Conservation (phyloP, 2,797 vertebrate species). For the Chaetophractus vellerosus region DNA sequence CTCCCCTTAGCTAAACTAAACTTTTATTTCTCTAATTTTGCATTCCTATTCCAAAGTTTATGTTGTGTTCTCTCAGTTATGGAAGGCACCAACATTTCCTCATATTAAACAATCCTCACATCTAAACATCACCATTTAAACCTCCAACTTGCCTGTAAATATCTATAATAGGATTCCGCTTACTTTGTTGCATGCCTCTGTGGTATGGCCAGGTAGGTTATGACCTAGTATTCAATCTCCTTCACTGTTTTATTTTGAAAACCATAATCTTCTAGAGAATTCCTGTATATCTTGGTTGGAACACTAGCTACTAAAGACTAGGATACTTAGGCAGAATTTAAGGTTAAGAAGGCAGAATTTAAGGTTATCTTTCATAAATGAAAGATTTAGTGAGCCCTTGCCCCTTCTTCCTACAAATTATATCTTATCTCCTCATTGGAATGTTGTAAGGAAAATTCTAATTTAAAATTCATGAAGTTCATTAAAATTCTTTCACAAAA, state of each 20-base stretch:
- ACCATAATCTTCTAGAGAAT: background rate
- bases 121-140: background rate
- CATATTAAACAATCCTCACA: background rate
- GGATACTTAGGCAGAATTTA: background rate
- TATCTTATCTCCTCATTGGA: background rate
- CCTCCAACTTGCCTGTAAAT: background rate
- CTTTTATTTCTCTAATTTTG: background rate
- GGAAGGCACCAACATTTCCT: background rate
- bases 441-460: background rate
- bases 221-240: background rate
- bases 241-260: background rate
- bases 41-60: background rate
- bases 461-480: slow-evolving; percentile 45
- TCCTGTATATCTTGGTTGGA: background rate
- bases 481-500: background rate
- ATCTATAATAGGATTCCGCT: background rate
- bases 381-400: background rate
- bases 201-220: background rate
- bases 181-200: background rate
- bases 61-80: background rate
- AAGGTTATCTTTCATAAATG: background rate
- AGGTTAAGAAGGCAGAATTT: background rate
- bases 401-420: background rate
- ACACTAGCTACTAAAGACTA: background rate
- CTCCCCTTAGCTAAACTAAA: background rate